phyloP scores from a whole-genome alignment of 2,113 vertebrate genomes.

The Speoplatyrhinus poulsoni region DNA sequence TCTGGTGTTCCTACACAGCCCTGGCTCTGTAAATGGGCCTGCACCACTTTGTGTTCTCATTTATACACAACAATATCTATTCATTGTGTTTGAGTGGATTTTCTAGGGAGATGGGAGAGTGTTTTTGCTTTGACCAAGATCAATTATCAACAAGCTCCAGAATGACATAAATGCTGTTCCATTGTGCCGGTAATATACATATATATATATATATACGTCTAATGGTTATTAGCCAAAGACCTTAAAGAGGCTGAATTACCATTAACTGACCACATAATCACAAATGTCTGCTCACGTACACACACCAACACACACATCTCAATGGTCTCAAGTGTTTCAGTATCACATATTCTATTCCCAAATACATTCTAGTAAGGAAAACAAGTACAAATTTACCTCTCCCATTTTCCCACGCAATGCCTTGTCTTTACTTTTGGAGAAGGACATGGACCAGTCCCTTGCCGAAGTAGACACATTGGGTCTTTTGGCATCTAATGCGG shows the following conservation, averaged over 20 bases:
- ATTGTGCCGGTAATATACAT: no score
- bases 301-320: background rate
- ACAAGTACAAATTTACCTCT: constrained; percentile 75
- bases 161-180: no score
- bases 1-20: no score
- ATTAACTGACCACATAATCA: constrained; percentile 15
- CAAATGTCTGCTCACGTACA: constrained; percentile 7
- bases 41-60: no score
- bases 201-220: no score
- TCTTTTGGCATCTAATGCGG: constrained; percentile 81
- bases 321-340: background rate
- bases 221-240: constrained; percentile 18
- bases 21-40: no score
- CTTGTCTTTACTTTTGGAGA: constrained; percentile 75
- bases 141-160: no score
- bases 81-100: no score
- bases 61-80: no score
- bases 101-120: no score
- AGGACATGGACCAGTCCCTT: constrained; percentile 83
- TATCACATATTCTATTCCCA: background rate
- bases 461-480: constrained; percentile 82
- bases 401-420: constrained; percentile 82
- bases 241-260: background rate
- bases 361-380: background rate
- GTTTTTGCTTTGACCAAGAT: no score